These are phyloP conservation scores for Crypturellus undulatus DNA, from an alignment of 2,113 vertebrate genomes.

Conservation along the genomic window DNA sequence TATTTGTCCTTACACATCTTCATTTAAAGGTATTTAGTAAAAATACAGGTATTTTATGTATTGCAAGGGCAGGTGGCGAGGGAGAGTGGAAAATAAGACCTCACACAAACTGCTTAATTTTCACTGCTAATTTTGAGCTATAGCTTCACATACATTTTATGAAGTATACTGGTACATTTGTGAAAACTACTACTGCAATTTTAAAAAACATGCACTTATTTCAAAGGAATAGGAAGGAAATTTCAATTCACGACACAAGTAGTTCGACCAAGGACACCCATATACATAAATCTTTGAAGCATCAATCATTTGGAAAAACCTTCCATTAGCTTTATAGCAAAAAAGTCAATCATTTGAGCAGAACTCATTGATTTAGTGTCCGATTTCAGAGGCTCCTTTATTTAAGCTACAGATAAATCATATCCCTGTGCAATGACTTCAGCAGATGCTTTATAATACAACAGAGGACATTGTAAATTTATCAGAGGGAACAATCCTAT, in stretches of 20 bases:
- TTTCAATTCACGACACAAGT: background rate
- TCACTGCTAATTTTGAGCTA: background rate
- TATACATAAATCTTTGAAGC: background rate
- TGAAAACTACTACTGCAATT: background rate
- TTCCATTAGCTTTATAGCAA: slow-evolving; percentile 19
- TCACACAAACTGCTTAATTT: background rate
- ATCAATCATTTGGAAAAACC: background rate
- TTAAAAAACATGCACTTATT: background rate
- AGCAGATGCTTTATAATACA: background rate
- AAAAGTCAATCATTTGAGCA: slow-evolving; percentile 22
- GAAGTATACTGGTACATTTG: too few species aligned
- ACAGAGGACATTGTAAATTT: background rate
- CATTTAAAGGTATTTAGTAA: background rate
- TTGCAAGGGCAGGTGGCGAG: background rate
- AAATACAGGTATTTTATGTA: background rate
- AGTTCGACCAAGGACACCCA: background rate
- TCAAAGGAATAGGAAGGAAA: background rate
- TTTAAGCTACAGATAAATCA: slow-evolving; percentile 27
- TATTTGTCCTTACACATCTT: background rate
- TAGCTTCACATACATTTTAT: background rate
- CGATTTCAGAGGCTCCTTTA: background rate
- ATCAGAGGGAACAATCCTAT: background rate
- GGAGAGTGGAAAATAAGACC: too few species aligned
- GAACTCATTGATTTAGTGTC: slow-evolving; percentile 27
- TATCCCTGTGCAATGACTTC: background rate